Evolutionary conservation across 1,140 invertebrate species (phyloP).

Genomic region (Drosophila littoralis): DNA sequence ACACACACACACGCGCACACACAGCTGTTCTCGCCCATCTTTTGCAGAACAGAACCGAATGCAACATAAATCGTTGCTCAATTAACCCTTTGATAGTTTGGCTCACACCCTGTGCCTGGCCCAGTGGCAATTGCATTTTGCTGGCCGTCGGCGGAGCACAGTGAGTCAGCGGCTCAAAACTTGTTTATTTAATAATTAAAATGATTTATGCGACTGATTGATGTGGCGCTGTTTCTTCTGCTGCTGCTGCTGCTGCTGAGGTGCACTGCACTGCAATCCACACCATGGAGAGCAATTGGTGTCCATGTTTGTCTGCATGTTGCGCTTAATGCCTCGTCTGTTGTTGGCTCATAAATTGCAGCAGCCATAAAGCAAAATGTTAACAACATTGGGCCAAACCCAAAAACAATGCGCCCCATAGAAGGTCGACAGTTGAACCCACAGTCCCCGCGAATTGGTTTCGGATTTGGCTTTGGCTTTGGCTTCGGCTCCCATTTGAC

Average conservation of each 20-base stretch:
- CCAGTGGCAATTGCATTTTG: slow-evolving; percentile 7
- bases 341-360: slow-evolving; percentile 48
- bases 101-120: slow-evolving; percentile 39
- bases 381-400: slow-evolving; percentile 68
- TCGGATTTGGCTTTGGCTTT: background rate
- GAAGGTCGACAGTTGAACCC: slow-evolving; percentile 69
- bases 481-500: slow-evolving; percentile 1
- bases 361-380: slow-evolving; percentile 55
- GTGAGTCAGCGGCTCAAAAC: slow-evolving; percentile 34
- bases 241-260: background rate
- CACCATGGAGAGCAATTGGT: slow-evolving; percentile 37
- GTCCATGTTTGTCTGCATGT: slow-evolving; percentile 61
- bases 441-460: slow-evolving; percentile 32
- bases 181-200: slow-evolving; percentile 84
- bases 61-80: slow-evolving; percentile 41
- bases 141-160: background rate
- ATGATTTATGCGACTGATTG: slow-evolving; percentile 80
- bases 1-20: background rate
- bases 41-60: background rate
- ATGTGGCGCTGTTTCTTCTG: slow-evolving; percentile 41
- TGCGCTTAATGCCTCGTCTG: slow-evolving; percentile 52
- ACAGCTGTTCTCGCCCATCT: background rate
- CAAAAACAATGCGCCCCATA: slow-evolving; percentile 26
- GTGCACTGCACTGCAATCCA: slow-evolving; percentile 41
- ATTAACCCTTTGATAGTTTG: slow-evolving; percentile 66